Conservation (phyloP, 2,797 vertebrate species). For the Phataginus tetradactyla region DNA sequence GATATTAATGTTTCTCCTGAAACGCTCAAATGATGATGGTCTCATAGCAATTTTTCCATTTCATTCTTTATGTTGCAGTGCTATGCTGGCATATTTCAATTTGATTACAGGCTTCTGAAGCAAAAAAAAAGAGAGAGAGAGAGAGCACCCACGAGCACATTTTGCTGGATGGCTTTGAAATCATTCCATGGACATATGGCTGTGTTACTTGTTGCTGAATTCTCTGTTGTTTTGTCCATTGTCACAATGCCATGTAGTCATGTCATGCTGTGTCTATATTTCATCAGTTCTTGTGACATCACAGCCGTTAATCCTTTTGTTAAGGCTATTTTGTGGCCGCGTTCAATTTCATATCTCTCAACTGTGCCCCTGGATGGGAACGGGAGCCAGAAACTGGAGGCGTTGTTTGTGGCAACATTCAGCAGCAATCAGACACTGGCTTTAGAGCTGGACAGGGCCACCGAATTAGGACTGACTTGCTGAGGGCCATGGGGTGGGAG, state of each 20-base stretch:
- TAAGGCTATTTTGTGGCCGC: conserved; percentile 56
- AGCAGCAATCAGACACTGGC: background rate
- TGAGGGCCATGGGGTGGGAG: too few relatives aligned
- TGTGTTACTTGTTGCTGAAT: conserved; percentile 47
- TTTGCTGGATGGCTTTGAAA: background rate
- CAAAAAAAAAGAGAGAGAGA: background rate
- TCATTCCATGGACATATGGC: background rate
- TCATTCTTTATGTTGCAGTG: accelerated
- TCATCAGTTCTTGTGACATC: conserved; percentile 64
- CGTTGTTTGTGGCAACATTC: background rate
- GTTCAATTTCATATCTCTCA: conserved; percentile 85
- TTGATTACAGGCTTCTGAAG: background rate
- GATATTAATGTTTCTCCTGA: accelerated
- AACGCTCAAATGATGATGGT: accelerated
- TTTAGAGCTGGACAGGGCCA: background rate
- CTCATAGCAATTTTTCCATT: accelerated
- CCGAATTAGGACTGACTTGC: background rate
- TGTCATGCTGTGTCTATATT: conserved; percentile 67
- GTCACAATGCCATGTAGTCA: too few relatives aligned
- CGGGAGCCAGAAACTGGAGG: background rate
- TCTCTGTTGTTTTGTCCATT: conserved; percentile 43
- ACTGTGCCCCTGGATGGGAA: background rate
- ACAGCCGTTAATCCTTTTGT: conserved; percentile 71
- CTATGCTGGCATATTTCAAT: background rate
- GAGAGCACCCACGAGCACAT: background rate